A percentile compares a stretch with the other conserved stretches of the same genome.
Conservation (phyloP, 2,888 invertebrate species). For the Heliconius charithonia region DNA sequence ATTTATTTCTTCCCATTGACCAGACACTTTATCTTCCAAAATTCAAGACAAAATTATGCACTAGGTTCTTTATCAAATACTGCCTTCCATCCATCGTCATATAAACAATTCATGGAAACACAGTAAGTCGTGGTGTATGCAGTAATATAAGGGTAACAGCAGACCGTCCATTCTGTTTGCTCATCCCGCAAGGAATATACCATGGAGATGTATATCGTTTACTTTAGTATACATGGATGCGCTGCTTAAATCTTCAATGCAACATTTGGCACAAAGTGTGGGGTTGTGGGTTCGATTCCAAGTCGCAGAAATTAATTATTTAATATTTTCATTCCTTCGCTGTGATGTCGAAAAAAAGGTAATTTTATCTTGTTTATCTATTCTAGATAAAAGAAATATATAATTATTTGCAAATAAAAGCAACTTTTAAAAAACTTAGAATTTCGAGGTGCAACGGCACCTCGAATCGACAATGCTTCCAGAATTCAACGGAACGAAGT, state of each 20-base stretch:
- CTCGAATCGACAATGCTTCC: too few relatives aligned
- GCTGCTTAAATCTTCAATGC: background rate
- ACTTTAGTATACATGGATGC: conserved; percentile 11
- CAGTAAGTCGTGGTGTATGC: conserved; percentile 3
- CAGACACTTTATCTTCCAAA: background rate
- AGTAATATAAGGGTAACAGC: background rate
- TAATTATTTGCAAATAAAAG: background rate
- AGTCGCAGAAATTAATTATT: too few relatives aligned
- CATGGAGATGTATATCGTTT: conserved; percentile 10
- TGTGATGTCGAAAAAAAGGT: too few relatives aligned
- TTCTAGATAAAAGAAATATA: background rate
- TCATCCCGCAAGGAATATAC: conserved; percentile 15
- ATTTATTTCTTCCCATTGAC: background rate
- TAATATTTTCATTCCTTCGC: too few relatives aligned
- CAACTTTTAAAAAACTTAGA: background rate
- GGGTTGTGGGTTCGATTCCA: too few relatives aligned
- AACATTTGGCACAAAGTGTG: background rate
- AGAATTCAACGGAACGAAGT: too few relatives aligned
- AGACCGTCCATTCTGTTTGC: conserved; percentile 14
- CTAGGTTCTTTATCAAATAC: background rate
- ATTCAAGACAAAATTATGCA: background rate
- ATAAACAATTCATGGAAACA: conserved; percentile 11
- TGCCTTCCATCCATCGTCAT: background rate
- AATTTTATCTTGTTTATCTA: background rate
- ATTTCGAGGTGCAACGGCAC: too few relatives aligned